Conservation (phyloP, 2,888 invertebrate species). For the Syrphus vitripennis region DNA sequence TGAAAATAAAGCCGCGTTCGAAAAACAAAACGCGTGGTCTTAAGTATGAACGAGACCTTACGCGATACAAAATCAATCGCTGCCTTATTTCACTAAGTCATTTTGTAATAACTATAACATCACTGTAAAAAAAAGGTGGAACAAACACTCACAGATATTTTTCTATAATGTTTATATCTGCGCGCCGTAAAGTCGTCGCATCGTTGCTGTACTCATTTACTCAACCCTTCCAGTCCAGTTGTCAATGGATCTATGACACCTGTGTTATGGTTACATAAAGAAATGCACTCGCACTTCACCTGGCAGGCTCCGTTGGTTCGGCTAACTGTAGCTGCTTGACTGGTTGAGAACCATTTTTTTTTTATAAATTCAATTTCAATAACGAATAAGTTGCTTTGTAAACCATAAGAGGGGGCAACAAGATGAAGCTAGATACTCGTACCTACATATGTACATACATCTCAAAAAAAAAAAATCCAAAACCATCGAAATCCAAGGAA, state of each 20-base stretch:
- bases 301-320: conserved; percentile 38
- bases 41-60: too few species aligned
- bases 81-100: neutral
- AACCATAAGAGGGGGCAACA: conserved; percentile 15
- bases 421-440: neutral
- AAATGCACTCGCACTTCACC: conserved; percentile 59
- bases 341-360: conserved; percentile 34
- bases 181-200: neutral
- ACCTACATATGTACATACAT: too few species aligned
- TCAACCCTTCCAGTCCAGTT: conserved; percentile 40
- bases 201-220: conserved; percentile 8
- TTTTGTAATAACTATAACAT: neutral
- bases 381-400: conserved; percentile 61
- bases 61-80: too few species aligned
- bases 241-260: conserved; percentile 52
- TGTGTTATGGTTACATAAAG: conserved; percentile 50
- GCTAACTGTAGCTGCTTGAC: conserved; percentile 55
- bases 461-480: neutral
- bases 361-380: neutral
- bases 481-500: conserved; percentile 21
- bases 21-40: too few species aligned
- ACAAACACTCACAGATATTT: conserved; percentile 54
- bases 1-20: too few species aligned
- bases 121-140: conserved; percentile 42
- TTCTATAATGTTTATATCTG: neutral